A percentile compares a stretch with the other conserved stretches of the same genome.
Evolutionary conservation across 1,140 invertebrate species (phyloP).

Genomic region (Drosophila bocqueti): DNA sequence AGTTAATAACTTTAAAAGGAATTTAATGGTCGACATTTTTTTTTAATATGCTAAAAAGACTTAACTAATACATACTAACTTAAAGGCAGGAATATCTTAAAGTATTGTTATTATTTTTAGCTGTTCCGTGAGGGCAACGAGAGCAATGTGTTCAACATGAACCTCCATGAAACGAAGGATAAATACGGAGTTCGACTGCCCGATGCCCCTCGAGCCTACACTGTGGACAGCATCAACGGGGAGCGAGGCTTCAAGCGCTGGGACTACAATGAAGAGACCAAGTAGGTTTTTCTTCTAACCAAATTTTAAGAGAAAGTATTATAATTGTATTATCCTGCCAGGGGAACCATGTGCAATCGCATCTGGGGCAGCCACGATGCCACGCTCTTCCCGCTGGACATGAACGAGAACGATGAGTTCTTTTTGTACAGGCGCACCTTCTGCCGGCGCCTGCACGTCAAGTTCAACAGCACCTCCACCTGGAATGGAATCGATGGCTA

Average conservation of each 20-base stretch:
- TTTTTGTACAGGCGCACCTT: constrained; percentile 89
- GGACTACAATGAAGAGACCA: constrained; percentile 86
- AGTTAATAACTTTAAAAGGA: neutral
- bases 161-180: constrained; percentile 69
- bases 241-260: constrained; percentile 87
- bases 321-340: neutral
- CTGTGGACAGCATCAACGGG: constrained; percentile 87
- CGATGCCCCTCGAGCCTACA: constrained; percentile 67
- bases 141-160: constrained; percentile 86
- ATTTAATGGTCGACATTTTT: neutral
- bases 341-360: constrained; percentile 86
- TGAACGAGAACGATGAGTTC: constrained; percentile 86
- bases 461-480: constrained; percentile 79
- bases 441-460: constrained; percentile 88
- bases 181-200: constrained; percentile 41
- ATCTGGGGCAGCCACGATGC: constrained; percentile 88
- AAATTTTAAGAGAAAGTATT: too few species aligned
- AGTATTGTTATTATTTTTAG: constrained; percentile 65
- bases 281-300: constrained; percentile 35
- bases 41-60: neutral
- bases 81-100: too few species aligned
- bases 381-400: constrained; percentile 86
- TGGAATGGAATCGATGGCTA: constrained; percentile 74
- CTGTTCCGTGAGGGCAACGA: constrained; percentile 87
- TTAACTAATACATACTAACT: too few species aligned